Conservation (phyloP, 1,140 invertebrate species). For the Drosophila littoralis region DNA sequence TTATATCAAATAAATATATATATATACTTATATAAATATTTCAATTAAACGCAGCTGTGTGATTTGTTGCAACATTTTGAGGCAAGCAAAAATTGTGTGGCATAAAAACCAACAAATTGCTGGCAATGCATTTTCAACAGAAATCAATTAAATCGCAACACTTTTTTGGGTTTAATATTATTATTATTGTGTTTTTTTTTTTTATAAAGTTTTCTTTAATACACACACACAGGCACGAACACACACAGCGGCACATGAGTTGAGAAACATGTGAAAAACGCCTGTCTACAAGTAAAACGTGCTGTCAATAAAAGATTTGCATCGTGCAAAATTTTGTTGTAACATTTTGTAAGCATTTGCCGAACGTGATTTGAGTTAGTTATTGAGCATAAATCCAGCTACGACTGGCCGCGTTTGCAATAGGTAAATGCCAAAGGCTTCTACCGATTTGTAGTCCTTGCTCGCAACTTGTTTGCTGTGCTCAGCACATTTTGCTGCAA, state of each 20-base stretch:
- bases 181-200: conserved; percentile 13
- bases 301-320: conserved; percentile 79
- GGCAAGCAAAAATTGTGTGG: background rate
- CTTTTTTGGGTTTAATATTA: conserved; percentile 4
- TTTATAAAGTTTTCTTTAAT: conserved; percentile 26
- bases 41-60: conserved; percentile 50
- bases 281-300: conserved; percentile 66
- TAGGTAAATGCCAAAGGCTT: conserved; percentile 28
- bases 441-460: conserved; percentile 27
- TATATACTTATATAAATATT: conserved; percentile 14
- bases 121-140: conserved; percentile 27
- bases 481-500: background rate
- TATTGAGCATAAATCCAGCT: conserved; percentile 62
- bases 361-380: conserved; percentile 77
- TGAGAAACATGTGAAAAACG: conserved; percentile 66
- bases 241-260: conserved; percentile 3
- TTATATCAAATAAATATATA: background rate
- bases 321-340: conserved; percentile 59
- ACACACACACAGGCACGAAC: background rate
- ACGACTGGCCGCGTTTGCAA: background rate
- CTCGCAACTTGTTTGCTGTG: conserved; percentile 37
- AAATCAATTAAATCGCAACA: conserved; percentile 53
- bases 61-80: conserved; percentile 16
- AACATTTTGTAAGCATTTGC: conserved; percentile 77
- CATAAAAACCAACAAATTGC: conserved; percentile 29